phyloP scores from a whole-genome alignment of 2,113 vertebrate species.

The Silurus asotus region DNA sequence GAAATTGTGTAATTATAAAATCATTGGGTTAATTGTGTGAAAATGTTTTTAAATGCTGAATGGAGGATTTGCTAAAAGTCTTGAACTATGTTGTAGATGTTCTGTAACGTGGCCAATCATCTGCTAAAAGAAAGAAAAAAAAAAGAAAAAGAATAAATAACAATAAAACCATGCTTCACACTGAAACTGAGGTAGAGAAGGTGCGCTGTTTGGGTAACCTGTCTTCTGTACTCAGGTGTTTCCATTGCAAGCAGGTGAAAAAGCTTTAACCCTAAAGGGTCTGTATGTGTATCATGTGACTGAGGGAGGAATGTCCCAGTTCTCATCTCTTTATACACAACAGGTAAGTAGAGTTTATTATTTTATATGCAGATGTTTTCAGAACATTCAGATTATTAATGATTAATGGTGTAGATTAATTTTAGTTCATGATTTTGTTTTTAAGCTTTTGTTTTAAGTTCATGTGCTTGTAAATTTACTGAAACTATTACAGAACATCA shows the following conservation, averaged over 20 bases:
- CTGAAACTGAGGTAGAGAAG: background rate
- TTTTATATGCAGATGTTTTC: background rate
- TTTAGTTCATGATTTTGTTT: background rate
- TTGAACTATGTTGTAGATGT: background rate
- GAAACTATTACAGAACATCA: background rate
- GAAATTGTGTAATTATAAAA: background rate
- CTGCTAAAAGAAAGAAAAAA: background rate
- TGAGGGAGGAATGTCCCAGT: background rate
- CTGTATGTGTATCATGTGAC: background rate
- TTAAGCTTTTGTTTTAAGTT: background rate
- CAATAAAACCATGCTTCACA: background rate
- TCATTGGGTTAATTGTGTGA: background rate
- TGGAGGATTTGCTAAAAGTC: background rate
- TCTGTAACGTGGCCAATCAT: background rate
- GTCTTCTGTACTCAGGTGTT: background rate
- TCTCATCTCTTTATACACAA: background rate
- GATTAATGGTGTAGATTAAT: background rate
- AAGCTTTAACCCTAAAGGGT: background rate
- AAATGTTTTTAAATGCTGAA: background rate
- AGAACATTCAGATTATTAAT: background rate
- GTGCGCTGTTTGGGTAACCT: background rate
- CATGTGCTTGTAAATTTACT: background rate
- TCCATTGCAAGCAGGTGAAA: background rate
- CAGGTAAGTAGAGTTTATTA: slow-evolving; percentile 1
- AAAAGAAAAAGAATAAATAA: too few relatives aligned